Evolutionary conservation across 2,797 vertebrate genomes (phyloP).

Genomic region (Enteromius thamalakanensis): DNA sequence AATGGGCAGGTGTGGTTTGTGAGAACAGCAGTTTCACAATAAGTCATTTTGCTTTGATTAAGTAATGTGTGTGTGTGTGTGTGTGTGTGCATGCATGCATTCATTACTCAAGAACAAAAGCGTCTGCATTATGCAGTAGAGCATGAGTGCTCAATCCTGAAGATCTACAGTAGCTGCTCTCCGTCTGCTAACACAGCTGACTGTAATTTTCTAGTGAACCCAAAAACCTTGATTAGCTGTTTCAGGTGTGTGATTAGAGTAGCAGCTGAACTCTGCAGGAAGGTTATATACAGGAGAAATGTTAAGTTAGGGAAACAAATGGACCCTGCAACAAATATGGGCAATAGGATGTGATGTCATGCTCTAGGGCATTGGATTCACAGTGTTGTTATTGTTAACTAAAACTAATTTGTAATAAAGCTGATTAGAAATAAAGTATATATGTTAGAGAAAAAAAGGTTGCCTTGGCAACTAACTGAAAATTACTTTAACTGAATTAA

Average conservation of each 20-base stretch:
- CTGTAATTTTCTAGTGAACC: constrained; percentile 28
- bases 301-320: not conserved
- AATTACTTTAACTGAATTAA: not conserved
- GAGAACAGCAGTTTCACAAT: constrained; percentile 13
- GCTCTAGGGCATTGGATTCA: not conserved
- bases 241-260: constrained; percentile 35
- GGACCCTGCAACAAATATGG: not conserved
- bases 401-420: not conserved
- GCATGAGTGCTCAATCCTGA: not conserved
- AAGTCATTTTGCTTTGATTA: constrained; percentile 36
- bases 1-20: constrained; percentile 25
- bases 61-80: not conserved
- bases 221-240: constrained; percentile 9
- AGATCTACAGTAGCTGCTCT: not conserved
- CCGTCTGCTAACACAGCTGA: constrained; percentile 2
- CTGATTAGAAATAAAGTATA: not conserved
- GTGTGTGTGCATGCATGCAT: not conserved
- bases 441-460: not conserved
- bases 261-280: constrained; percentile 11
- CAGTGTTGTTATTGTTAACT: not conserved
- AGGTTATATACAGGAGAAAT: not conserved
- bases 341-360: not conserved
- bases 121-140: constrained; percentile 11
- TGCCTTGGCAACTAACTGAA: not conserved
- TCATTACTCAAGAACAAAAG: constrained; percentile 16